Base-by-base conservation (phyloP, 2,797 vertebrate species). In the Nyctibius grandis region DNA sequence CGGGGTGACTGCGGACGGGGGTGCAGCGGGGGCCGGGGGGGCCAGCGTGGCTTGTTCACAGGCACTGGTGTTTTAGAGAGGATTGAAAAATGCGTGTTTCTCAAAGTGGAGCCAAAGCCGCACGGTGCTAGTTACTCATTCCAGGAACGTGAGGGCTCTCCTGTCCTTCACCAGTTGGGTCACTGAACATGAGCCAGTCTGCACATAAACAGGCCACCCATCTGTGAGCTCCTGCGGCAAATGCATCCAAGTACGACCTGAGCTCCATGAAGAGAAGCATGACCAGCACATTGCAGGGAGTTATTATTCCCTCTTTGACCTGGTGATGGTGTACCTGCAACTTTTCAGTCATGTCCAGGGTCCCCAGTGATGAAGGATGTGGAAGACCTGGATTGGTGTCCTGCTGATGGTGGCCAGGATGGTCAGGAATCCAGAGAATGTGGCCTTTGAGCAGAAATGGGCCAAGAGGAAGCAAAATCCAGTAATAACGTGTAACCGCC, bases 161-260 rank as follows among this genome's bases (percentile, higher is more conserved):
- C n/a, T n/a, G n/a, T n/a, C n/a, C n/a, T n/a, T n/a, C n/a, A n/a
- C n/a, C n/a, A n/a, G n/a, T n/a, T n/a, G n/a, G n/a, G n/a, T n/a
- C n/a, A n/a, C n/a, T n/a, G n/a, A n/a, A n/a, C n/a, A n/a, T n/a
- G n/a, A n/a, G n/a, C n/a, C n/a, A n/a, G n/a, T n/a, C n/a, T n/a
- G n/a, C n/a, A n/a, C n/a, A n/a, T n/a, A n/a, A n/a, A n/a, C 44
- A 16, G 44, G 44, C 44, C 44, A 16, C 22, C 61, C 61, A 6
- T 4, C 65, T 34, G 36, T 2, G 5, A 42, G 36, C 31, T 48
- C 53, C 31, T 59, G 9, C 2, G 20, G 25, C 23, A 23, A 11
- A 1, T 1, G 6, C 29, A 22, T 22, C 44, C 51, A 4, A 11
- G 59, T 9, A 16, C 11, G 3, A 12, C 36, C 60, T 11, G 38